Conservation (phyloP, 1,140 invertebrate genomes). For the Cotesia typhae region DNA sequence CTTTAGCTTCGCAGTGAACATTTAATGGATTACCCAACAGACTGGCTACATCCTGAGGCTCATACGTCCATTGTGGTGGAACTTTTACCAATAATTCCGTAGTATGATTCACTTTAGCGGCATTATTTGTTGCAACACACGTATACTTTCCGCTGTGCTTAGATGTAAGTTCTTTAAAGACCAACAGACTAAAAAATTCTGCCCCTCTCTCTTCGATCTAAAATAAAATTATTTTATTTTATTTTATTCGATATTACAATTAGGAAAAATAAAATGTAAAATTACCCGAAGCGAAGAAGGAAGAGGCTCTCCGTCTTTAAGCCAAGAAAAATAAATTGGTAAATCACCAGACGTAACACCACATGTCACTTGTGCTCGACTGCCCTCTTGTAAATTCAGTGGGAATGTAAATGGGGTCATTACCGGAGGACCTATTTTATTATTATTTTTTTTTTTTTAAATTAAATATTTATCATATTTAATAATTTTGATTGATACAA, state of each 20-base stretch:
- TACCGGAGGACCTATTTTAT: slow-evolving; percentile 76
- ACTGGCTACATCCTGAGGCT: slow-evolving; percentile 81
- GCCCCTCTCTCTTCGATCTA: slow-evolving; percentile 78
- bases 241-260: background rate
- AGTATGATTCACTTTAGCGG: slow-evolving; percentile 85
- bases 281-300: slow-evolving; percentile 73
- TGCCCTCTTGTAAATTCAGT: slow-evolving; percentile 85
- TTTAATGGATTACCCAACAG: slow-evolving; percentile 77
- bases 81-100: slow-evolving; percentile 87
- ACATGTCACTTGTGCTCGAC: slow-evolving; percentile 87
- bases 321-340: slow-evolving; percentile 88
- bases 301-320: slow-evolving; percentile 82
- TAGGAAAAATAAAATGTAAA: background rate
- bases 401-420: slow-evolving; percentile 86
- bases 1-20: slow-evolving; percentile 79
- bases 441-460: background rate
- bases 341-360: slow-evolving; percentile 90
- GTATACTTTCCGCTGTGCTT: slow-evolving; percentile 89
- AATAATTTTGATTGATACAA: background rate
- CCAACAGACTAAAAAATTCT: slow-evolving; percentile 82
- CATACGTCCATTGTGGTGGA: slow-evolving; percentile 82
- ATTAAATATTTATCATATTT: no score
- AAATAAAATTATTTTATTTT: slow-evolving; percentile 25
- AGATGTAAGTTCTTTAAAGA: slow-evolving; percentile 80
- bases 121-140: slow-evolving; percentile 85